Percentiles rank a stretch among this genome's conserved stretches.
Evolutionary conservation across 2,113 vertebrate species (phyloP).

Genomic region (Holacanthus passer): DNA sequence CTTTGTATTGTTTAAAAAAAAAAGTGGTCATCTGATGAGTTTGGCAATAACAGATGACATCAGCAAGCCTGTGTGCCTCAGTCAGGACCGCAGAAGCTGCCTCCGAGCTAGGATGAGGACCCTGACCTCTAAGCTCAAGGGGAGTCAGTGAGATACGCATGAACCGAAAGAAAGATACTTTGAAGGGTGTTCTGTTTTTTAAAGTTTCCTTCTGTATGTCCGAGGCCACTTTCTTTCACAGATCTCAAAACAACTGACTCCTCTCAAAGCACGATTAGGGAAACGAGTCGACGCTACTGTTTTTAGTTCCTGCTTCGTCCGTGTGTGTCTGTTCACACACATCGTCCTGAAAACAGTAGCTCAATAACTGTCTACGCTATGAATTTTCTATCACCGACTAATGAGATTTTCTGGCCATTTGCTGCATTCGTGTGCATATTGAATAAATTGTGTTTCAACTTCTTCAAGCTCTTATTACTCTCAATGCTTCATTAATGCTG

Average conservation of each 20-base stretch:
- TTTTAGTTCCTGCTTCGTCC: conserved; percentile 5
- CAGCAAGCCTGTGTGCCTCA: conserved; percentile 70
- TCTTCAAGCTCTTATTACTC: conserved; percentile 18
- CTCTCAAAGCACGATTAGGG: background rate
- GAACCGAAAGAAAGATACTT: conserved; percentile 8
- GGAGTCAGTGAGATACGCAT: background rate
- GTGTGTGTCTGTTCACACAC: background rate
- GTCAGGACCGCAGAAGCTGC: conserved; percentile 52
- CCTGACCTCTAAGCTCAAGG: conserved; percentile 15
- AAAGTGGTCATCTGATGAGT: conserved; percentile 54
- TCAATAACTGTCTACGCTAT: background rate
- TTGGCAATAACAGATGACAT: conserved; percentile 59
- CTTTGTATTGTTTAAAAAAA: conserved; percentile 48
- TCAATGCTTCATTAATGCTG: conserved; percentile 15
- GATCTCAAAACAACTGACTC: conserved; percentile 9
- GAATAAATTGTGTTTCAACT: conserved; percentile 14
- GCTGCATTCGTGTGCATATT: background rate
- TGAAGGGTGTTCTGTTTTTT: conserved; percentile 19
- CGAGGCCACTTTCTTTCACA: conserved; percentile 38
- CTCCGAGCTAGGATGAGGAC: conserved; percentile 33
- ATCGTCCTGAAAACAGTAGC: background rate
- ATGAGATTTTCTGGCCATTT: conserved; percentile 24
- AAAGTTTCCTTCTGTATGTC: background rate
- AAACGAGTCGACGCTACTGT: background rate
- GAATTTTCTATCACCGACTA: conserved; percentile 6